Conservation (phyloP, 2,113 vertebrate genomes). For the Piaya cayana region DNA sequence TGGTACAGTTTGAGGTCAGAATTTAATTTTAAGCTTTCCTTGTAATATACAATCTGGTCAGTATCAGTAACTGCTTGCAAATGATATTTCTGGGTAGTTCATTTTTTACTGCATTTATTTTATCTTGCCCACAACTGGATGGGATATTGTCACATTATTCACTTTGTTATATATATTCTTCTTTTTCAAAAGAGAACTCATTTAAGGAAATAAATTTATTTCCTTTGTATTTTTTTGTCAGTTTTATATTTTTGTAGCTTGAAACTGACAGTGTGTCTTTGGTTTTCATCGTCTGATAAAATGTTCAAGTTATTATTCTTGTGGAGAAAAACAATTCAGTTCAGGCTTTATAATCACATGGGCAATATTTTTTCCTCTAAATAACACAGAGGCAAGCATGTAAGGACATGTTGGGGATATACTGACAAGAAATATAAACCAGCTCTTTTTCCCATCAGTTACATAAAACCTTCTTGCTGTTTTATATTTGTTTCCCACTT, state of each 20-base stretch:
- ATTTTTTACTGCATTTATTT: background rate
- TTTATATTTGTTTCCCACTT: background rate
- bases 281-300: background rate
- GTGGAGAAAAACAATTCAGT: background rate
- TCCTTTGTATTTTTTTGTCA: background rate
- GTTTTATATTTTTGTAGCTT: background rate
- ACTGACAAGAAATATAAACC: constrained; percentile 35
- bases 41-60: background rate
- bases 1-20: background rate
- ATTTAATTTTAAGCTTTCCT: background rate
- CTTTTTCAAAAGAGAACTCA: background rate
- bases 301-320: background rate
- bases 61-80: background rate
- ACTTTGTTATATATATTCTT: background rate
- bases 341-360: background rate
- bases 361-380: background rate
- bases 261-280: background rate
- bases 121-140: background rate
- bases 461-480: background rate
- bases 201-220: background rate
- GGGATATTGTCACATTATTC: background rate
- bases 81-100: background rate
- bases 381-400: background rate
- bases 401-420: background rate
- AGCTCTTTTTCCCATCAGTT: background rate